phyloP scores from a whole-genome alignment of 2,888 invertebrate genomes.

The Reticulitermes lucifugus region DNA sequence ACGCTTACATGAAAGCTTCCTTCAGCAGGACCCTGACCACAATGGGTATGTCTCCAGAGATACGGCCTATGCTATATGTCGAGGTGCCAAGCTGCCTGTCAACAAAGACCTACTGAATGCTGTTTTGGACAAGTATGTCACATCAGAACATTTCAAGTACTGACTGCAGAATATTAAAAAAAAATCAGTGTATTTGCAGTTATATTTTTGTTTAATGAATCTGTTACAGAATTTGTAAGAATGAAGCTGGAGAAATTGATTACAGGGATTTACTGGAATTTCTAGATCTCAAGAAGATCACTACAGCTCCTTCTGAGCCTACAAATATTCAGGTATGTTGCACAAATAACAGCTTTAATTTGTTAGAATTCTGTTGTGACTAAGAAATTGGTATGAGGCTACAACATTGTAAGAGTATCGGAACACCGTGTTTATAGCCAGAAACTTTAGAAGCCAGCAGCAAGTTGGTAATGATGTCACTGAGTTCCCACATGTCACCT shows the following conservation, averaged over 20 bases:
- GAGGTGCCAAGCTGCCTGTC: constrained; percentile 78
- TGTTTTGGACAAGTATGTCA: constrained; percentile 71
- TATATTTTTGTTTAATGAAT: neutral
- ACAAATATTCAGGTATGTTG: constrained; percentile 64
- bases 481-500: too few species aligned
- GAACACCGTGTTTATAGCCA: too few species aligned
- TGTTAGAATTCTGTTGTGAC: too few species aligned
- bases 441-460: too few species aligned
- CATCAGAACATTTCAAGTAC: neutral
- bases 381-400: too few species aligned
- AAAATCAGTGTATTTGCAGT: neutral
- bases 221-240: constrained; percentile 65
- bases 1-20: constrained; percentile 70
- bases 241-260: constrained; percentile 73
- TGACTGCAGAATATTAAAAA: neutral
- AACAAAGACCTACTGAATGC: constrained; percentile 75
- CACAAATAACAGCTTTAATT: neutral
- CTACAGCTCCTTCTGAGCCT: constrained; percentile 65
- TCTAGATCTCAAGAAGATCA: constrained; percentile 74
- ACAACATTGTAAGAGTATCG: too few species aligned
- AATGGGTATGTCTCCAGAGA: constrained; percentile 70
- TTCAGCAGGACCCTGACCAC: constrained; percentile 68
- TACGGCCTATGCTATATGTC: constrained; percentile 73
- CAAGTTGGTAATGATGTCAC: too few species aligned
- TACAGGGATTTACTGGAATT: constrained; percentile 79